These are phyloP conservation scores for Danio jaintianensis DNA, from an alignment of 2,797 vertebrate species.

Conservation along the genomic window DNA sequence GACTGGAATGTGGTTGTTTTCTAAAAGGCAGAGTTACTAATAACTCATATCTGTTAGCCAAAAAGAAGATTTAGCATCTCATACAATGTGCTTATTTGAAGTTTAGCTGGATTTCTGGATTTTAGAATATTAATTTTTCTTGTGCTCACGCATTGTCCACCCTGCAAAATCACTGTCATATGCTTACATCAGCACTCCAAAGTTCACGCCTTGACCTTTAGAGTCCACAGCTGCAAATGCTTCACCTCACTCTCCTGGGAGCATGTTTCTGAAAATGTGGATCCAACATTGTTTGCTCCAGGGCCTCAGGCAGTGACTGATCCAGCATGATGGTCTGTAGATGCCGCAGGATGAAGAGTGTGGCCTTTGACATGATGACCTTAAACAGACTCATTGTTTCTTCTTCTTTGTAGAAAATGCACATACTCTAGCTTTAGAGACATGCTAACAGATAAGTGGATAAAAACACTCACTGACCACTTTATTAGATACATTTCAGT, in stretches of 20 bases:
- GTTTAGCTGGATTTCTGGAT: neutral
- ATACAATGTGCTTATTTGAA: constrained; percentile 1
- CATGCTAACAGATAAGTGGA: too few species aligned
- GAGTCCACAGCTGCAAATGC: constrained; percentile 13
- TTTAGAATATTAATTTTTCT: constrained; percentile 5
- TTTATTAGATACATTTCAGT: too few species aligned
- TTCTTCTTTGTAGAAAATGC: constrained; percentile 31
- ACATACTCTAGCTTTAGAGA: neutral
- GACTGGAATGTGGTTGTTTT: constrained; percentile 12
- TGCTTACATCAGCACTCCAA: constrained; percentile 15
- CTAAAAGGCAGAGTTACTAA: neutral
- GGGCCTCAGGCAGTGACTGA: constrained; percentile 29
- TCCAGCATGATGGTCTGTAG: constrained; percentile 25
- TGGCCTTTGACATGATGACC: constrained; percentile 36
- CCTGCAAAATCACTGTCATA: neutral
- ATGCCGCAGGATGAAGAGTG: constrained; percentile 23
- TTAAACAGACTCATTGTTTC: constrained; percentile 22
- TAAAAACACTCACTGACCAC: too few species aligned
- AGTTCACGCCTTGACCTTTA: constrained; percentile 36
- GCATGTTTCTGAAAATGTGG: constrained; percentile 17
- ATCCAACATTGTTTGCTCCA: constrained; percentile 25
- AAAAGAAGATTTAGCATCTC: neutral
- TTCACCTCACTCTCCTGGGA: neutral
- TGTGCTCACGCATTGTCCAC: neutral
- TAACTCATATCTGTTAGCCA: constrained; percentile 8